A percentile compares a stretch with the other conserved stretches of the same genome.
Evolutionary conservation across 2,888 invertebrate genomes (phyloP).

Genomic region (Melieria picta): DNA sequence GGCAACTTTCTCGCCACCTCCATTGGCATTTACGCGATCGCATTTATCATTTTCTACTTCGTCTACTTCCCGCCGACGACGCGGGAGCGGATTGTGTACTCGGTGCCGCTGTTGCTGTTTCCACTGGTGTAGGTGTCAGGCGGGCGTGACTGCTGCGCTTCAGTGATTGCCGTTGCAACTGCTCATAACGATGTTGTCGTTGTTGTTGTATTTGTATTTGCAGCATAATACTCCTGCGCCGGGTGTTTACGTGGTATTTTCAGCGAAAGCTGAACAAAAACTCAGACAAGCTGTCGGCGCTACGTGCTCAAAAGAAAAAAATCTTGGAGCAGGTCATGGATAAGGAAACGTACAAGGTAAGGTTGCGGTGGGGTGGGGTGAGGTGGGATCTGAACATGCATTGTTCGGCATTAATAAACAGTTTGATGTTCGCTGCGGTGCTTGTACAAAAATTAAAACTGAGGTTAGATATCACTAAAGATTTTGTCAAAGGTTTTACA

Average conservation of each 20-base stretch:
- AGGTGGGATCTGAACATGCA: too few relatives aligned
- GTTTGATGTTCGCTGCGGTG: too few relatives aligned
- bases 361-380: not conserved
- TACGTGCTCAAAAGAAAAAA: slow-evolving; percentile 85
- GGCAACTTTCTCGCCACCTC: slow-evolving; percentile 79
- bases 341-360: slow-evolving; percentile 94
- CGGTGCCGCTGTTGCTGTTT: slow-evolving; percentile 81
- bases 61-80: slow-evolving; percentile 82
- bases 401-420: too few relatives aligned
- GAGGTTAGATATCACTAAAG: too few relatives aligned
- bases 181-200: slow-evolving; percentile 14
- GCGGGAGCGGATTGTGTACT: slow-evolving; percentile 78
- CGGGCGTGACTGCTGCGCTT: slow-evolving; percentile 1
- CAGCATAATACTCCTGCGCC: slow-evolving; percentile 82
- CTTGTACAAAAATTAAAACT: too few relatives aligned
- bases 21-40: slow-evolving; percentile 76
- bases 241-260: slow-evolving; percentile 88
- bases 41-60: slow-evolving; percentile 81
- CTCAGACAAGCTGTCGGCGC: slow-evolving; percentile 75
- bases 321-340: slow-evolving; percentile 96
- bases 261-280: slow-evolving; percentile 83
- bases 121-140: slow-evolving; percentile 81
- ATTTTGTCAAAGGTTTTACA: too few relatives aligned
- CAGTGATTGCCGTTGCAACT: slow-evolving; percentile 2
- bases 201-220: slow-evolving; percentile 16